These are phyloP conservation scores for Halichoeres trimaculatus DNA, from an alignment of 2,113 vertebrate species.

Conservation along the genomic window DNA sequence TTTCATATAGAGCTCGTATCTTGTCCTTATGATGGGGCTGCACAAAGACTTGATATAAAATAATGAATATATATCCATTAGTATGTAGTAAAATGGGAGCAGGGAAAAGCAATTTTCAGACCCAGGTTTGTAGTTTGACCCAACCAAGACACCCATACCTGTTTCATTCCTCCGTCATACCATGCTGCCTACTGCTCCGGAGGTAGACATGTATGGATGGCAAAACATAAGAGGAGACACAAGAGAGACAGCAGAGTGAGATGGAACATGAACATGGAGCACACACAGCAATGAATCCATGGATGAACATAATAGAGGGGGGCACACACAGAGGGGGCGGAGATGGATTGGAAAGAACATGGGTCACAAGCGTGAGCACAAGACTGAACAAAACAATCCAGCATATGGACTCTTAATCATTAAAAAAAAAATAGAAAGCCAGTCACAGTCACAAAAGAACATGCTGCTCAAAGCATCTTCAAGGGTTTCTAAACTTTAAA, in stretches of 20 bases:
- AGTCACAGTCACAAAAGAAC: not conserved
- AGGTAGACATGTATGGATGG: slow-evolving; percentile 67
- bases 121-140: slow-evolving; percentile 61
- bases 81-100: slow-evolving; percentile 16
- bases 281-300: slow-evolving; percentile 50
- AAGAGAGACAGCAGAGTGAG: slow-evolving; percentile 69
- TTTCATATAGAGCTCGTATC: slow-evolving; percentile 35
- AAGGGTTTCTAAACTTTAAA: not conserved
- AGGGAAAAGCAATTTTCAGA: slow-evolving; percentile 33
- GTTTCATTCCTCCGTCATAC: slow-evolving; percentile 72
- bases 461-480: not conserved
- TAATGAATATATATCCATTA: slow-evolving; percentile 21
- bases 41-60: slow-evolving; percentile 4
- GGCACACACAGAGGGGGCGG: slow-evolving; percentile 14
- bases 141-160: slow-evolving; percentile 76
- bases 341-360: slow-evolving; percentile 2
- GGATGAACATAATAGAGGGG: slow-evolving; percentile 19
- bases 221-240: slow-evolving; percentile 77
- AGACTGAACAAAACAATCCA: not conserved
- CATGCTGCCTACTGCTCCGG: slow-evolving; percentile 81
- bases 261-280: slow-evolving; percentile 58
- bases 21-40: slow-evolving; percentile 21
- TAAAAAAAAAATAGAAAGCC: not conserved
- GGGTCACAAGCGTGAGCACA: not conserved
- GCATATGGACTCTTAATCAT: not conserved